Conservation (phyloP, 2,113 vertebrate genomes). For the Stercorarius parasiticus region DNA sequence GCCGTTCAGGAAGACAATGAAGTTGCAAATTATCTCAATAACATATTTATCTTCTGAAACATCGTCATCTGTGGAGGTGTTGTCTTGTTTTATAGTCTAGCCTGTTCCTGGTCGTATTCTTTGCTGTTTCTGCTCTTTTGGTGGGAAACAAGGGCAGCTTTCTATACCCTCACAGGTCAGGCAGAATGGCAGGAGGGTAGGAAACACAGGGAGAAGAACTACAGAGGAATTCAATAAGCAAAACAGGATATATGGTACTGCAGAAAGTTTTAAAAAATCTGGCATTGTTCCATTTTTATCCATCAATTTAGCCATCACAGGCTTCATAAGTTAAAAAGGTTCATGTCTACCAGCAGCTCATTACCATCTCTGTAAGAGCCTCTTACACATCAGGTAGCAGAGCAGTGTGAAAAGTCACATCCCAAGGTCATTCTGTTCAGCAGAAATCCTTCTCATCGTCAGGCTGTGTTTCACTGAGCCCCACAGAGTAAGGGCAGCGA, state of each 20-base stretch:
- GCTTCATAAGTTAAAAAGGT: not conserved
- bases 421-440: not conserved
- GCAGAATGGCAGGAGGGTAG: not conserved
- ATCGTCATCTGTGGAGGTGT: not conserved
- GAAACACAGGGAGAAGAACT: not conserved
- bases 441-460: not conserved
- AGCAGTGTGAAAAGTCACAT: not conserved
- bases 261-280: not conserved
- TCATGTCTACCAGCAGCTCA: not conserved
- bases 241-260: not conserved
- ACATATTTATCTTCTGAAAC: not conserved
- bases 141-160: not conserved
- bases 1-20: not conserved
- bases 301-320: not conserved
- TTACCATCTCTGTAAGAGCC: not conserved
- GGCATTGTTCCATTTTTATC: not conserved
- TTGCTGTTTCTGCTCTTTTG: not conserved
- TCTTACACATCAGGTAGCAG: not conserved
- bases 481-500: not conserved
- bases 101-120: not conserved
- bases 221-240: not conserved
- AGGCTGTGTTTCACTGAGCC: not conserved
- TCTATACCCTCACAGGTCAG: not conserved
- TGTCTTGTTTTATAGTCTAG: not conserved
- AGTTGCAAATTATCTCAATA: not conserved